A percentile compares a stretch with the other conserved stretches of the same genome.
phyloP scores from a whole-genome alignment of 2,888 invertebrate species.

The Nesidiocoris tenuis region DNA sequence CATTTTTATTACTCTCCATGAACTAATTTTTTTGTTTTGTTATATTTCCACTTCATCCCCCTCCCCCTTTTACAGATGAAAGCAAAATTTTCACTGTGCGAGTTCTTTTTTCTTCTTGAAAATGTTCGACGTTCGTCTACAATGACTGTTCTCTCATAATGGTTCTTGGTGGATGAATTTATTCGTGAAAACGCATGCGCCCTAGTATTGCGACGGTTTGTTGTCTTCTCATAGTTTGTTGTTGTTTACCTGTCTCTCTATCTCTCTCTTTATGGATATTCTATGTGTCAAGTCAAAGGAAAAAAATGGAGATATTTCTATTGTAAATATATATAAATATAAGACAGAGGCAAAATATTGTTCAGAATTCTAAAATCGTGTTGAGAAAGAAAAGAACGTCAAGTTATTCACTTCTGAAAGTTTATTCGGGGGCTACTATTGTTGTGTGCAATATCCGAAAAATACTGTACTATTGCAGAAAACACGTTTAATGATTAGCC shows the following conservation, averaged over 20 bases:
- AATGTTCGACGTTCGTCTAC: conserved; percentile 17
- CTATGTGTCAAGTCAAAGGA: conserved; percentile 31
- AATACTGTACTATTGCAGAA: conserved; percentile 1
- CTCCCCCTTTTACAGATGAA: conserved; percentile 13
- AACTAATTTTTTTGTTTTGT: conserved; percentile 3
- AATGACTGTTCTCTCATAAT: conserved; percentile 26
- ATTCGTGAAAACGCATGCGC: background rate
- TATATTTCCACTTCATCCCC: conserved; percentile 1
- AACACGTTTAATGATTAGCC: background rate
- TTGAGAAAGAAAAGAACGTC: conserved; percentile 22
- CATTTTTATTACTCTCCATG: conserved; percentile 16
- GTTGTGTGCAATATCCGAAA: conserved; percentile 38
- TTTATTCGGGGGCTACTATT: conserved; percentile 40
- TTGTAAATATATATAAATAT: conserved; percentile 40
- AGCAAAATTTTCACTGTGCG: background rate
- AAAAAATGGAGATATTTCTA: conserved; percentile 17
- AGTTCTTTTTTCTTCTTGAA: conserved; percentile 5
- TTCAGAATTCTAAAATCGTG: conserved; percentile 41
- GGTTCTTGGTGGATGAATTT: background rate
- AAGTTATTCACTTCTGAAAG: conserved; percentile 37
- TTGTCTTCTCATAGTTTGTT: conserved; percentile 39
- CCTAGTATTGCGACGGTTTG: conserved; percentile 22
- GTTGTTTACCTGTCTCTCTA: conserved; percentile 30
- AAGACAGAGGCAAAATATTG: conserved; percentile 16
- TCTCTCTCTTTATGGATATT: conserved; percentile 31